phyloP scores from a whole-genome alignment of 2,113 vertebrate genomes.

The Gasterosteus aculeatus region DNA sequence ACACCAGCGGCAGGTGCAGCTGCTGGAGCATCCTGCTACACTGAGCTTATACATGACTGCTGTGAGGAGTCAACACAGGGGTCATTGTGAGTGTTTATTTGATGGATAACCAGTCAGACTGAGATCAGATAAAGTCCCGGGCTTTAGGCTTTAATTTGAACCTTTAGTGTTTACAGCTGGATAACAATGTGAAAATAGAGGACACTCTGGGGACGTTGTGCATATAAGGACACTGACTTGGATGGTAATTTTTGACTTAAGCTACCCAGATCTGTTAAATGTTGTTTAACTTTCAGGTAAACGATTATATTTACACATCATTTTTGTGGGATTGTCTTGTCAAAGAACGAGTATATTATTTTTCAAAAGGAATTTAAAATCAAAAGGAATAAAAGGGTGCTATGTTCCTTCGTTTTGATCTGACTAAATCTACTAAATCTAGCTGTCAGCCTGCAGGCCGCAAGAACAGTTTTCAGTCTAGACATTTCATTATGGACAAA shows the following conservation, averaged over 20 bases:
- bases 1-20: slow-evolving; percentile 70
- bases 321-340: background rate
- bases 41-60: slow-evolving; percentile 9
- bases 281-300: background rate
- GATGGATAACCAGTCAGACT: slow-evolving; percentile 38
- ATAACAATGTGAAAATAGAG: background rate
- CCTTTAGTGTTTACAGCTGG: background rate
- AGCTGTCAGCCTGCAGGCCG: too few species aligned
- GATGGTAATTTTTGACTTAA: background rate
- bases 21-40: slow-evolving; percentile 40
- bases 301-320: background rate
- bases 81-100: slow-evolving; percentile 51
- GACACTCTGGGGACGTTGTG: background rate
- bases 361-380: background rate
- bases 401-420: background rate
- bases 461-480: background rate
- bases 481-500: background rate
- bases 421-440: too few species aligned
- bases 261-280: background rate
- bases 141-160: slow-evolving; percentile 8
- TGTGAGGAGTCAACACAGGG: slow-evolving; percentile 38
- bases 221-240: background rate
- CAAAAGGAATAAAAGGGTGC: background rate
- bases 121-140: slow-evolving; percentile 41
- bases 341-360: background rate